These are phyloP conservation scores for Okapia johnstoni DNA, from an alignment of 2,113 vertebrate genomes.

Conservation along the genomic window DNA sequence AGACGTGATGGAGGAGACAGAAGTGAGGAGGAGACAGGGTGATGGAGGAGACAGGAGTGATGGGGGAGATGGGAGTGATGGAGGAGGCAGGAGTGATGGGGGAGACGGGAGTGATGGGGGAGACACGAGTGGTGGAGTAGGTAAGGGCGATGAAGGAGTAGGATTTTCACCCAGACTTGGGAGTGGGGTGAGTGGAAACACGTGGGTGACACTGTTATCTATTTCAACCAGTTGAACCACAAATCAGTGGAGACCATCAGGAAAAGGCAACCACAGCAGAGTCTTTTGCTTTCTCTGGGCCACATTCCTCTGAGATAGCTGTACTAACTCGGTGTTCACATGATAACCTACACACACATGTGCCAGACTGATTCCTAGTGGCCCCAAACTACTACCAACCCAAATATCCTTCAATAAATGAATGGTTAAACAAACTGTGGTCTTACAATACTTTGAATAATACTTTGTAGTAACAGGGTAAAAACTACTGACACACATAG, in stretches of 20 bases:
- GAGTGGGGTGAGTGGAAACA: neutral
- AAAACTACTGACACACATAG: neutral
- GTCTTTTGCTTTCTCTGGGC: neutral
- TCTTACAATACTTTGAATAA: neutral
- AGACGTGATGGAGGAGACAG: neutral
- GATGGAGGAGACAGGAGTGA: rapidly evolving
- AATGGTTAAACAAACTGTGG: neutral
- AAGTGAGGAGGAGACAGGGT: rapidly evolving
- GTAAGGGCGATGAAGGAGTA: neutral
- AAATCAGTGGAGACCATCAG: neutral
- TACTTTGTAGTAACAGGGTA: neutral
- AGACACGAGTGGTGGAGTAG: rapidly evolving
- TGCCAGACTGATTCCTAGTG: neutral
- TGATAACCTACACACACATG: neutral
- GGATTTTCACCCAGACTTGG: neutral
- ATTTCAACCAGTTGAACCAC: neutral
- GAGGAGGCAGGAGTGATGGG: too few relatives aligned
- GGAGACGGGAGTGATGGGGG: rapidly evolving
- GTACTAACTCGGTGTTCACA: neutral
- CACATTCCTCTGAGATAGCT: neutral
- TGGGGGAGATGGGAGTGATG: rapidly evolving
- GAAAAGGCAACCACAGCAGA: neutral
- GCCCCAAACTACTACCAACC: neutral
- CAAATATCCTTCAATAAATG: neutral
- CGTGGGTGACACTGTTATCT: neutral